phyloP scores from a whole-genome alignment of 2,797 vertebrate genomes.

The Myripristis murdjan region DNA sequence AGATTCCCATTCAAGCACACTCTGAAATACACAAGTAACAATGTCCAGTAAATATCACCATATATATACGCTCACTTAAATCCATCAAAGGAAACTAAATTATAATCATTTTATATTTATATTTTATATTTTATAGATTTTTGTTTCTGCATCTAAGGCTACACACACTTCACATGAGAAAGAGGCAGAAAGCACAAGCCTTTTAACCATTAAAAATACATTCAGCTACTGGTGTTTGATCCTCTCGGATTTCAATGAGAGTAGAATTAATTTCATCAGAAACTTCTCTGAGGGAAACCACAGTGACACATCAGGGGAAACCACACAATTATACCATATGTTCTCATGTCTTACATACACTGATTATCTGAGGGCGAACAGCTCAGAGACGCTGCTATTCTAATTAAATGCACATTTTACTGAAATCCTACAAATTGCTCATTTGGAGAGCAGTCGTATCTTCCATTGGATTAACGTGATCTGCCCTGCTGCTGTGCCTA shows the following conservation, averaged over 20 bases:
- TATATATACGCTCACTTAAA: neutral
- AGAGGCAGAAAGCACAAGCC: constrained; percentile 5
- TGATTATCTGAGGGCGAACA: constrained; percentile 45
- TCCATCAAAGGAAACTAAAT: neutral
- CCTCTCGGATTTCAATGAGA: constrained; percentile 56
- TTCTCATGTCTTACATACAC: constrained; percentile 52
- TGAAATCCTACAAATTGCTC: constrained; percentile 52
- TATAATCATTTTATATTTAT: neutral
- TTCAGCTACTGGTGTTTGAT: constrained; percentile 43
- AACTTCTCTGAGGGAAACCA: constrained; percentile 69
- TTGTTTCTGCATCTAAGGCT: neutral
- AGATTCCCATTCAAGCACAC: neutral
- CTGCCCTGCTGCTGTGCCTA: constrained; percentile 38
- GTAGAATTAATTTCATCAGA: constrained; percentile 68
- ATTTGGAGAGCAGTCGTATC: constrained; percentile 9
- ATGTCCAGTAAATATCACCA: neutral
- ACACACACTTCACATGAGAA: constrained; percentile 17
- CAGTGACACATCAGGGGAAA: constrained; percentile 71
- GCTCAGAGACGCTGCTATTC: constrained; percentile 31
- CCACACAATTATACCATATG: constrained; percentile 66
- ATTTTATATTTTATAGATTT: neutral
- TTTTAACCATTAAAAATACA: constrained; percentile 57
- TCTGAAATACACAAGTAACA: neutral
- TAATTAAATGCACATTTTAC: constrained; percentile 64
- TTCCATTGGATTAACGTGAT: constrained; percentile 41